Evolutionary conservation across 1,140 invertebrate genomes (phyloP).

Genomic region (Drosophila obscura): DNA sequence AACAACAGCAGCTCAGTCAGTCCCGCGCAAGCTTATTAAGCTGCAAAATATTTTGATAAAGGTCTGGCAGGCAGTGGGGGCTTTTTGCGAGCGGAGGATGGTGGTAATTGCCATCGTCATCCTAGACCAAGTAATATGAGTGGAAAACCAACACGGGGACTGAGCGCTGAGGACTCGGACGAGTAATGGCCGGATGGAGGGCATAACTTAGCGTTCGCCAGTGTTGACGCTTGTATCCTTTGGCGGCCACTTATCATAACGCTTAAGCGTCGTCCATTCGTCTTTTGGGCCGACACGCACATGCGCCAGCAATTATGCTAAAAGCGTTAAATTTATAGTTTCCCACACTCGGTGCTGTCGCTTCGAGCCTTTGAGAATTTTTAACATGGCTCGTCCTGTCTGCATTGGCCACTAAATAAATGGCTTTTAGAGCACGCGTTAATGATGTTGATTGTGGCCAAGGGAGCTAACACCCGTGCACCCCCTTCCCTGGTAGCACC

Average conservation of each 20-base stretch:
- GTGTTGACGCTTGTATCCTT: constrained; percentile 73
- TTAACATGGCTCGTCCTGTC: constrained; percentile 66
- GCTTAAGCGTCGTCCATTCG: constrained; percentile 27
- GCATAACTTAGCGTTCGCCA: constrained; percentile 61
- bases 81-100: constrained; percentile 1
- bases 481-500: background rate
- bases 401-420: constrained; percentile 67
- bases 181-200: constrained; percentile 53
- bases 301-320: constrained; percentile 77
- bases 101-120: constrained; percentile 51
- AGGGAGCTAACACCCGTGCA: constrained; percentile 28
- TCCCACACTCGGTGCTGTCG: constrained; percentile 35
- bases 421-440: constrained; percentile 80
- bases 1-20: constrained; percentile 5
- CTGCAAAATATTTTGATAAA: constrained; percentile 60
- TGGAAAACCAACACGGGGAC: constrained; percentile 42
- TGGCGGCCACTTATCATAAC: constrained; percentile 72
- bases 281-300: constrained; percentile 54
- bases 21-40: constrained; percentile 58
- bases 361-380: constrained; percentile 39
- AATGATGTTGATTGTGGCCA: constrained; percentile 78
- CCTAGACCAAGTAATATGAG: constrained; percentile 53
- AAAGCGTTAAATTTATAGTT: constrained; percentile 82
- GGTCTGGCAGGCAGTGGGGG: constrained; percentile 29
- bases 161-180: constrained; percentile 2